These are phyloP conservation scores for Cassiopea xamachana DNA, from an alignment of 30 jellyfish, hydroid and myxozoan species.

Conservation along the genomic window DNA sequence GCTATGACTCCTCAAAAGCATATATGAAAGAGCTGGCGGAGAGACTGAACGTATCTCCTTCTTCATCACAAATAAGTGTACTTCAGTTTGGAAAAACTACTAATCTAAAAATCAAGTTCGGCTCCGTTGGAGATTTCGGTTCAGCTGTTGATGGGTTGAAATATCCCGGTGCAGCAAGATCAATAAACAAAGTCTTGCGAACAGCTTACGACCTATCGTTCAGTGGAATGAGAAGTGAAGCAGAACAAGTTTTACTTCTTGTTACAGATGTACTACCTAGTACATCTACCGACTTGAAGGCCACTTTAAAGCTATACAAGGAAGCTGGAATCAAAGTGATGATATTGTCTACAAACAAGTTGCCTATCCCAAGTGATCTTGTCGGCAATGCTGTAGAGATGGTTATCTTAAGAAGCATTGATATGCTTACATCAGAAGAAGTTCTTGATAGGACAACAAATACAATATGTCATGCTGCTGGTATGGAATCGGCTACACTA, in stretches of 20 bases:
- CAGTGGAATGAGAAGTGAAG: conserved; percentile 63
- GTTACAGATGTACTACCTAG: conserved; percentile 58
- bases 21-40: conserved; percentile 68
- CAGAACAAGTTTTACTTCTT: conserved; percentile 62
- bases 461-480: conserved; percentile 37
- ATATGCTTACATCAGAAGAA: conserved; percentile 17
- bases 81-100: conserved; percentile 65
- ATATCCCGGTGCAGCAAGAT: conserved; percentile 58
- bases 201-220: conserved; percentile 64
- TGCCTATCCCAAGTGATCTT: conserved; percentile 51
- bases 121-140: conserved; percentile 31
- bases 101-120: conserved; percentile 66
- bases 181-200: conserved; percentile 69
- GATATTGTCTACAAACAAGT: conserved; percentile 38
- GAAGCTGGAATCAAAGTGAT: conserved; percentile 69
- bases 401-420: conserved; percentile 37
- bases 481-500: not conserved
- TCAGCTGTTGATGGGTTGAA: conserved; percentile 65
- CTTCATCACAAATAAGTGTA: conserved; percentile 64
- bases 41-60: conserved; percentile 62
- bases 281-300: conserved; percentile 36
- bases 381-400: conserved; percentile 30
- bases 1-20: conserved; percentile 1
- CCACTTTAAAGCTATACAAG: conserved; percentile 20
- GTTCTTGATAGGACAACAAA: conserved; percentile 27